A percentile compares a stretch with the other conserved stretches of the same genome.
Conservation (phyloP, 1,140 invertebrate genomes). For the Drosophila sucinea region DNA sequence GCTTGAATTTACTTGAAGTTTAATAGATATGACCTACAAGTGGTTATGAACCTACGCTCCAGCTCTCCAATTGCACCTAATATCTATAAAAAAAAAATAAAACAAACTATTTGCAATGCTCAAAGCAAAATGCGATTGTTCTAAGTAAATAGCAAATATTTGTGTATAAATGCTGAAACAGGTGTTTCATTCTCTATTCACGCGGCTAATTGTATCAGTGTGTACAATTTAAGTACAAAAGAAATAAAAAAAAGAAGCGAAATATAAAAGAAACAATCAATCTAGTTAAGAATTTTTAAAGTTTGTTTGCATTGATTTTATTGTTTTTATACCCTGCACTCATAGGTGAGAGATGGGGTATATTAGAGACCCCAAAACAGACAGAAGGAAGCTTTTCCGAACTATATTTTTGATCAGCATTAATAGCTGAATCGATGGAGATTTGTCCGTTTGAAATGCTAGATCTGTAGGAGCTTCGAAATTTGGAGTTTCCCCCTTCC, state of each 20-base stretch:
- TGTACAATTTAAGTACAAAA: neutral
- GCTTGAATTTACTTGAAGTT: neutral
- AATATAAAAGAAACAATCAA: constrained; percentile 25
- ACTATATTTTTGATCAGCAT: no score
- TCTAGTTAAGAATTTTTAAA: neutral
- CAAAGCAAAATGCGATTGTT: neutral
- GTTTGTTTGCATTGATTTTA: neutral
- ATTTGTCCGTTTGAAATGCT: no score
- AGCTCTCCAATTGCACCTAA: neutral
- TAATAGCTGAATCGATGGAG: no score
- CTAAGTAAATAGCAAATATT: neutral
- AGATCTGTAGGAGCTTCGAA: no score
- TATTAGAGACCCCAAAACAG: no score
- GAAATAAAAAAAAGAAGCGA: neutral
- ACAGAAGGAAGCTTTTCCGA: no score
- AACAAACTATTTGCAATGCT: neutral
- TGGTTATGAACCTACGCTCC: neutral
- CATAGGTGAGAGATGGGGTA: no score
- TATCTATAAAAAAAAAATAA: neutral
- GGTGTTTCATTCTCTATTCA: neutral
- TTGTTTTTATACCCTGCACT: no score
- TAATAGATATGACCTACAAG: no score
- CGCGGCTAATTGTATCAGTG: neutral
- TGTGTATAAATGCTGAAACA: neutral
- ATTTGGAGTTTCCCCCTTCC: no score